Evolutionary conservation across 2,888 invertebrate genomes (phyloP).

Genomic region (Drosophila algonquin): DNA sequence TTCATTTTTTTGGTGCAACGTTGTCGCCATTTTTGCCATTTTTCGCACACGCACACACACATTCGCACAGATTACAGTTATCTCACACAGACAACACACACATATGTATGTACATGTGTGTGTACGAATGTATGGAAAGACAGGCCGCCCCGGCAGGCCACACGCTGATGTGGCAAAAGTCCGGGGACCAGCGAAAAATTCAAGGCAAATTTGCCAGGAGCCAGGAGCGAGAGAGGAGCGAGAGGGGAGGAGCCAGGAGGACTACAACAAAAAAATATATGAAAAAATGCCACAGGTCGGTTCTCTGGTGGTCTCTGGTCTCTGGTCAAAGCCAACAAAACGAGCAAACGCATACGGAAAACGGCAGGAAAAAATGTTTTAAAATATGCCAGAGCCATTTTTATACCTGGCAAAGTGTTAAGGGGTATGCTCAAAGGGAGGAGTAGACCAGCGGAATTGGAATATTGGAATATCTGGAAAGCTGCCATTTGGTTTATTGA

Average conservation of each 20-base stretch:
- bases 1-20: conserved; percentile 26
- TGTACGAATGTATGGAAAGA: conserved; percentile 1
- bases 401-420: conserved; percentile 17
- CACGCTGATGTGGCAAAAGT: conserved; percentile 71
- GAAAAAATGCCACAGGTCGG: conserved; percentile 56
- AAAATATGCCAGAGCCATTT: conserved; percentile 64
- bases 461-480: background rate
- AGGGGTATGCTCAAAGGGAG: conserved; percentile 33
- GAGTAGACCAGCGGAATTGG: background rate
- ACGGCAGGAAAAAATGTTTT: conserved; percentile 36
- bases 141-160: conserved; percentile 5
- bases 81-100: conserved; percentile 21
- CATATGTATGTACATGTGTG: no score
- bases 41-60: conserved; percentile 23
- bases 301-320: conserved; percentile 21
- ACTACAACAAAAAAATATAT: background rate
- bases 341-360: conserved; percentile 25
- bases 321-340: conserved; percentile 51
- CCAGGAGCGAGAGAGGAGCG: no score
- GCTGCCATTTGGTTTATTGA: background rate
- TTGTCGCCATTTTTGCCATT: conserved; percentile 37
- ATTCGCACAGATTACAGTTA: conserved; percentile 24
- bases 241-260: background rate
- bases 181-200: conserved; percentile 37
- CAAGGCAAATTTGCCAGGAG: conserved; percentile 65